A percentile compares a stretch with the other conserved stretches of the same genome.
Evolutionary conservation across 2,113 vertebrate species (phyloP).

Genomic region (Empidonax traillii): DNA sequence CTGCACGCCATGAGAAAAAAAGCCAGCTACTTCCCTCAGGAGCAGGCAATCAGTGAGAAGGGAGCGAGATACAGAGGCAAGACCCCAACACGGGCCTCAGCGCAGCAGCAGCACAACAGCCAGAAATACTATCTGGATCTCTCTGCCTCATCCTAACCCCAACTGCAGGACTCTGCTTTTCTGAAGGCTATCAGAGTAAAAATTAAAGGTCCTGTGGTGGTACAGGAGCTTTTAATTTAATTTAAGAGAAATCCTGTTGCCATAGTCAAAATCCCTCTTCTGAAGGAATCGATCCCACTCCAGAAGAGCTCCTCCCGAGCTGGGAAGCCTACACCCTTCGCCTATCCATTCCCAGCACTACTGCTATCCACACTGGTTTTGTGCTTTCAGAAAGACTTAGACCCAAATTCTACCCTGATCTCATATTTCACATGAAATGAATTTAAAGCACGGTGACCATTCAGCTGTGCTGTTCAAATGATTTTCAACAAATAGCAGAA

Average conservation of each 20-base stretch:
- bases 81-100: fast-evolving
- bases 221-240: neutral
- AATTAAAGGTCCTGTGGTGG: neutral
- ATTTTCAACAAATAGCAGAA: constrained; percentile 68
- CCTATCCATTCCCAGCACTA: neutral
- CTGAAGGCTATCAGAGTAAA: neutral
- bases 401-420: constrained; percentile 21
- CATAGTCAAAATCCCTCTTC: neutral
- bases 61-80: neutral
- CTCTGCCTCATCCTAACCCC: neutral
- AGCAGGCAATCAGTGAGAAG: neutral
- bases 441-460: constrained; percentile 49
- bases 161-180: neutral
- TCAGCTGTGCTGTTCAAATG: constrained; percentile 45
- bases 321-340: neutral
- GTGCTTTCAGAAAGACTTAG: neutral
- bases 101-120: neutral
- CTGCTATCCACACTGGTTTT: neutral
- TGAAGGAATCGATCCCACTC: neutral
- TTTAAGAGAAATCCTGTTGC: neutral
- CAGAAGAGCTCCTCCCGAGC: neutral
- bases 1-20: neutral
- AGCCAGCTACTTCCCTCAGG: neutral
- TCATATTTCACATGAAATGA: constrained; percentile 48
- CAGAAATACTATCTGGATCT: neutral